A percentile compares a stretch with the other conserved stretches of the same genome.
phyloP scores from a whole-genome alignment of 2,888 invertebrate genomes.

The Stratiomys singularior region DNA sequence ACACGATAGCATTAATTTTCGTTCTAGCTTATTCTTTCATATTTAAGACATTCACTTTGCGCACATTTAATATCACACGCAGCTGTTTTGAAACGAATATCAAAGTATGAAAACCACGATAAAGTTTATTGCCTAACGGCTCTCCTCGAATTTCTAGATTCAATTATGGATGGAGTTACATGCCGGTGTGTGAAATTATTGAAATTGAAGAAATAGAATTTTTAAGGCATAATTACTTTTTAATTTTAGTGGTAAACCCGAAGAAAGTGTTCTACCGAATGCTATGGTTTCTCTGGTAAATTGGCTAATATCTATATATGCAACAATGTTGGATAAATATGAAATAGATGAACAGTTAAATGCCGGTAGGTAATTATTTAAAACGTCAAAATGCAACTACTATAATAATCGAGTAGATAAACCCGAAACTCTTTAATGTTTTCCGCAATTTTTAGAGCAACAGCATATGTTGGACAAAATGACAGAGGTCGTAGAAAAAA shows the following conservation, averaged over 20 bases:
- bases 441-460: slow-evolving; percentile 55
- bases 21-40: slow-evolving; percentile 83
- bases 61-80: slow-evolving; percentile 92
- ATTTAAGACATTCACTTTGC: slow-evolving; percentile 90
- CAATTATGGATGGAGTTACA: slow-evolving; percentile 71
- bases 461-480: slow-evolving; percentile 77
- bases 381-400: too few species aligned
- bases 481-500: slow-evolving; percentile 73
- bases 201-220: slow-evolving; percentile 41
- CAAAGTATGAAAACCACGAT: slow-evolving; percentile 87
- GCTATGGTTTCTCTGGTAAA: slow-evolving; percentile 83
- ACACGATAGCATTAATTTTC: neutral
- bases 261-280: slow-evolving; percentile 85
- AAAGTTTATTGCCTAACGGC: slow-evolving; percentile 90
- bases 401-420: too few species aligned
- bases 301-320: slow-evolving; percentile 83
- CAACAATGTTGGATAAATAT: slow-evolving; percentile 58
- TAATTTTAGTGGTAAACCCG: slow-evolving; percentile 77
- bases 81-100: slow-evolving; percentile 86
- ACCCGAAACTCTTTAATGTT: too few species aligned
- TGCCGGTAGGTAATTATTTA: slow-evolving; percentile 44
- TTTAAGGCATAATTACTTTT: neutral
- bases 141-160: slow-evolving; percentile 85
- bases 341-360: slow-evolving; percentile 59
- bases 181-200: slow-evolving; percentile 58